Percentiles rank a stretch among this genome's conserved stretches.
Conservation (phyloP, 2,888 invertebrate species). For the Drosophila pseudotalamancana region DNA sequence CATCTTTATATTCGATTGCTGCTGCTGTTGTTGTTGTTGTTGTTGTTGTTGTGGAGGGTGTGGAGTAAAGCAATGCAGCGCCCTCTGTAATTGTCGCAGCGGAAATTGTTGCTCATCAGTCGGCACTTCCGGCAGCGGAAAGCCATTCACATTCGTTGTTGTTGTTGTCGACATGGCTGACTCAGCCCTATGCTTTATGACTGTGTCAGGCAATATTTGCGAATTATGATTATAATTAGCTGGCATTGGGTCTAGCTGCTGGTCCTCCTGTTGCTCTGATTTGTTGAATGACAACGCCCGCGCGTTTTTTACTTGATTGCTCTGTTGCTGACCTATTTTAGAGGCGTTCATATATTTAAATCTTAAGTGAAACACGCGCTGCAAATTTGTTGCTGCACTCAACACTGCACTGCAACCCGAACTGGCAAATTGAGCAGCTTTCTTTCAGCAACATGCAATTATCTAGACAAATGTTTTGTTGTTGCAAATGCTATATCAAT, state of each 20-base stretch:
- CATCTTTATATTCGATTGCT: conserved; percentile 1
- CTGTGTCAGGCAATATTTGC: conserved; percentile 42
- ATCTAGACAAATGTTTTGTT: conserved; percentile 40
- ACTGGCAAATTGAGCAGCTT: conserved; percentile 61
- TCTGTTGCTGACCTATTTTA: conserved; percentile 69
- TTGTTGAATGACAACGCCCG: conserved; percentile 36
- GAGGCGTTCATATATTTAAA: conserved; percentile 7
- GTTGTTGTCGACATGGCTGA: conserved; percentile 50
- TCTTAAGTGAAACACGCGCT: conserved; percentile 31
- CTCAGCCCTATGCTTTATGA: conserved; percentile 53
- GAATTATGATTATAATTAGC: conserved; percentile 70
- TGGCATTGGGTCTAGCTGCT: conserved; percentile 16
- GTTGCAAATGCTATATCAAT: conserved; percentile 69
- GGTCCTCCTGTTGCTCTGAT: conserved; percentile 15
- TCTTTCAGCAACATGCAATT: conserved; percentile 51
- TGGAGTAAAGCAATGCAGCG: conserved; percentile 10
- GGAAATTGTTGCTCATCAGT: conserved; percentile 53
- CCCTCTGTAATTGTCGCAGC: conserved; percentile 25
- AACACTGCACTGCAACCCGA: conserved; percentile 63
- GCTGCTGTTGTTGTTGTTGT: conserved; percentile 11
- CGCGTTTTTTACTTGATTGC: conserved; percentile 20
- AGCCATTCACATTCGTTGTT: conserved; percentile 27
- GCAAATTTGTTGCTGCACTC: conserved; percentile 59
- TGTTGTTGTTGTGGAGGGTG: neutral
- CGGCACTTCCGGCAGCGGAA: conserved; percentile 57